Base-by-base conservation (phyloP, 2,113 vertebrate species). In the Nothobranchius furzeri region DNA sequence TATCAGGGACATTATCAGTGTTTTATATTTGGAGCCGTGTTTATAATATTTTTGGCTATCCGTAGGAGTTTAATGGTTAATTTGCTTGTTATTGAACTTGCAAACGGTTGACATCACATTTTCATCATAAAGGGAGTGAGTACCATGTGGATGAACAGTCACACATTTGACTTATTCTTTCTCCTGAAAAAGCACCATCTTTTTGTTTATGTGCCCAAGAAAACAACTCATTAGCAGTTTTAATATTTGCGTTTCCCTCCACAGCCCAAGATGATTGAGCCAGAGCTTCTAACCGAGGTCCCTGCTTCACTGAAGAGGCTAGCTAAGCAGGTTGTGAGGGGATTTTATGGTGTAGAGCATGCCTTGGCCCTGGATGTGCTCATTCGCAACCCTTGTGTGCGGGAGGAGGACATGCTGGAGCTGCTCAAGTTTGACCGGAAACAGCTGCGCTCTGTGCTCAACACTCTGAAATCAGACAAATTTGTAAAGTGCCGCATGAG, bases 401-500 rank as follows among this genome's bases (percentile, higher is more conserved):
- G 98, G 43, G 98, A 99, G 82, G 98, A 99, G 79, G 98, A 99
- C 91, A 99, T 99, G 97, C 78, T 97, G 81, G 97, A 99, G 88
- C 93, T 99, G 66, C 96, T 99, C 0, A 99, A 98, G 87, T 99
- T 99, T 15, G 98, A 99, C 73, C 94, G 97, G 36, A 99, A 99
- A 86, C 98, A 99, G 87, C 90, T 99, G 77, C 93, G 98, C 36
- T 95, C 98, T 0, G 95, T 99, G 25, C 94, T 99, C 57, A 99
- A 99, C 80, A 99, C 98, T 4, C 92, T 99, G 53, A 99, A 99
- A 79, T 92, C 92, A 6, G 98, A 99, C 90, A 99, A 99, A 86
- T 98, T 99, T 81, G 96, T 99, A 76, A 99, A 99, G 76, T 98
- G 98, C 86, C 95, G 96, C 61, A 96, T 99, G 96, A 94, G 96